These are phyloP conservation scores for Paradoxurus hermaphroditus DNA, from an alignment of 2,113 vertebrate genomes.

Conservation along the genomic window DNA sequence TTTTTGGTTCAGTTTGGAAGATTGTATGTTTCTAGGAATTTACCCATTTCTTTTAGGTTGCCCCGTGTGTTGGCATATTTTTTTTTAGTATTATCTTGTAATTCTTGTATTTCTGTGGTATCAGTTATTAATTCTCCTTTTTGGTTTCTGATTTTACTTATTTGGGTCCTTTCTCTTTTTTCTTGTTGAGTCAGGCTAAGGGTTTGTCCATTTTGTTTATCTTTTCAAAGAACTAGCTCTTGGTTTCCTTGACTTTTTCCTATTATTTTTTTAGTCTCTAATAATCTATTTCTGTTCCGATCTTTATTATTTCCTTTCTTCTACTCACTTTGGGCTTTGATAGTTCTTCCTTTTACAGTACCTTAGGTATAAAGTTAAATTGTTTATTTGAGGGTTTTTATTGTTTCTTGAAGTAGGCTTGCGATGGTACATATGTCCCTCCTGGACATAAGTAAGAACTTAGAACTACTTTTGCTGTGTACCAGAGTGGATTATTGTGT, in stretches of 20 bases:
- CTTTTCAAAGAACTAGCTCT: neutral
- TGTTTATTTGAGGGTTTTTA: neutral
- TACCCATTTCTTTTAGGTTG: neutral
- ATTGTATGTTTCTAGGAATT: neutral
- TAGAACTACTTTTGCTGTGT: neutral
- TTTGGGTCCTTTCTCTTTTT: neutral
- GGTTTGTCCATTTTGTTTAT: neutral
- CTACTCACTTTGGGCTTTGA: neutral
- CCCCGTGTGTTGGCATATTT: neutral
- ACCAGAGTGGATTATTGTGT: neutral
- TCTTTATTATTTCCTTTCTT: neutral
- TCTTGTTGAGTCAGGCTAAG: neutral
- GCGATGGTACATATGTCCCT: neutral
- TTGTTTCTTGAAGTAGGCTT: neutral
- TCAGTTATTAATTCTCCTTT: neutral
- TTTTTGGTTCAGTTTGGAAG: neutral
- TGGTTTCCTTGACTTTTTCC: neutral
- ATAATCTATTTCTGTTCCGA: neutral
- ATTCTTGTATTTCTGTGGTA: neutral
- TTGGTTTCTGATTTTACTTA: neutral
- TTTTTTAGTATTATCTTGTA: neutral
- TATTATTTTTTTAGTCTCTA: neutral
- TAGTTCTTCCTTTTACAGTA: neutral
- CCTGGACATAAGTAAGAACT: too few relatives aligned
- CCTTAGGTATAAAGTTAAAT: neutral